Conservation (phyloP, 2,797 vertebrate genomes). For the Lepilemur ruficaudatus region DNA sequence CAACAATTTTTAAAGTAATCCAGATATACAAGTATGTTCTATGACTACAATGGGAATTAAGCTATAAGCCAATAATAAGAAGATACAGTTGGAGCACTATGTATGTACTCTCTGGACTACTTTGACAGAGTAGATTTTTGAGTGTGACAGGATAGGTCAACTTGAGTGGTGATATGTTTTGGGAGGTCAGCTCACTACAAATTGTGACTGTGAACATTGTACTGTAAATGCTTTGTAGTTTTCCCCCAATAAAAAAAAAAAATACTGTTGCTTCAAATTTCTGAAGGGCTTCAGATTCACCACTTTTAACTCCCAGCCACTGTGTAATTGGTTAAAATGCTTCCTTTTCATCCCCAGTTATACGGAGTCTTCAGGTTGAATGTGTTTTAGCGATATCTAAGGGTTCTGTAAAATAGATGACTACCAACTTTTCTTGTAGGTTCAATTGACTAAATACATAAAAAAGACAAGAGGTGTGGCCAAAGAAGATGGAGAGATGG, state of each 20-base stretch:
- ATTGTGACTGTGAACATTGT: too few relatives aligned
- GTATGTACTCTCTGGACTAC: too few relatives aligned
- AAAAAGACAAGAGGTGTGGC: not conserved
- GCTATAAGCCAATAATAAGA: too few relatives aligned
- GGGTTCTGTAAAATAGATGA: not conserved
- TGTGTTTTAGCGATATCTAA: not conserved
- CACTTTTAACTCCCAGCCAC: not conserved
- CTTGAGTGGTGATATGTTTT: too few relatives aligned
- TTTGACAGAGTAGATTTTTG: too few relatives aligned
- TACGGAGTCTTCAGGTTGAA: not conserved
- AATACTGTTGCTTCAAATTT: not conserved
- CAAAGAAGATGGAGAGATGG: not conserved
- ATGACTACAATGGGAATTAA: too few relatives aligned
- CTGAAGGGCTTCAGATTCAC: not conserved
- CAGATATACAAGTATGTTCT: too few relatives aligned
- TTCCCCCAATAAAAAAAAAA: not conserved
- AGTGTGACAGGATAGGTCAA: too few relatives aligned
- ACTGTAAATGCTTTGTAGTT: too few relatives aligned
- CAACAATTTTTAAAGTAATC: too few relatives aligned
- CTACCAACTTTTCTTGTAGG: not conserved
- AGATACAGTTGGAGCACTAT: too few relatives aligned
- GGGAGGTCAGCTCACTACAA: too few relatives aligned
- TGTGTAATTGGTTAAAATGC: not conserved
- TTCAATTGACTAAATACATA: not conserved
- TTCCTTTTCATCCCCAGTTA: not conserved